A percentile compares a stretch with the other conserved stretches of the same genome.
These are phyloP conservation scores for Acronicta leporina DNA, from an alignment of 2,888 invertebrate species.

Conservation along the genomic window DNA sequence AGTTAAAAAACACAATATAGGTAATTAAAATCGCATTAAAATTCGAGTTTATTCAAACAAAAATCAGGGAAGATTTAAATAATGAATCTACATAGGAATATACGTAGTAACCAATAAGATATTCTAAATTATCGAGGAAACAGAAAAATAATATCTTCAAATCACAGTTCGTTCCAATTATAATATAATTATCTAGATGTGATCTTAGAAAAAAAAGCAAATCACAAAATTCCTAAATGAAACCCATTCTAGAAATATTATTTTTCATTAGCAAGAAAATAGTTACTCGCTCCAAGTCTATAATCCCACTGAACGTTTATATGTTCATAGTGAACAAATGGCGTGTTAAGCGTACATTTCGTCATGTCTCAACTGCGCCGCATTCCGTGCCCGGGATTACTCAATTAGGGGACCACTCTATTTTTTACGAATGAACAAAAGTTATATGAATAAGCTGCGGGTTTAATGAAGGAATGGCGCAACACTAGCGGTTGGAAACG, in stretches of 20 bases:
- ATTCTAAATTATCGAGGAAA: too few relatives aligned
- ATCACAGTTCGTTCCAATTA: too few relatives aligned
- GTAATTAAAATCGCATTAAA: too few relatives aligned
- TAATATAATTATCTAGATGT: too few relatives aligned
- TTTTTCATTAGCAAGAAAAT: constrained; percentile 13
- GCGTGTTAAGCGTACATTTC: constrained; percentile 54
- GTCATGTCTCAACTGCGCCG: constrained; percentile 40
- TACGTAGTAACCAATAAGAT: too few relatives aligned
- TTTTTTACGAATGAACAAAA: constrained; percentile 50
- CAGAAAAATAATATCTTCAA: too few relatives aligned
- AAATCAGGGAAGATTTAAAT: too few relatives aligned
- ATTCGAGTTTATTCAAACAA: too few relatives aligned
- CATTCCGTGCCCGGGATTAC: constrained; percentile 54
- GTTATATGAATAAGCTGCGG: constrained; percentile 14
- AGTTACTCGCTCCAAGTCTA: constrained; percentile 12
- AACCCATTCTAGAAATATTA: constrained; percentile 21
- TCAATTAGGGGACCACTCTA: constrained; percentile 52
- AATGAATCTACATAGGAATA: too few relatives aligned
- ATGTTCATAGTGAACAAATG: constrained; percentile 44
- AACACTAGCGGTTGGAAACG: not conserved
- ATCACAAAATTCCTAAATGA: constrained; percentile 20
- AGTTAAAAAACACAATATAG: too few relatives aligned
- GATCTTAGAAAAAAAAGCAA: too few relatives aligned
- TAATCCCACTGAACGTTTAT: constrained; percentile 23
- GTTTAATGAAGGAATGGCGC: constrained; percentile 10